Evolutionary conservation across 1,140 invertebrate species (phyloP), one percentile per base, ranked within the genome.

Genomic region (Physella acuta): DNA sequence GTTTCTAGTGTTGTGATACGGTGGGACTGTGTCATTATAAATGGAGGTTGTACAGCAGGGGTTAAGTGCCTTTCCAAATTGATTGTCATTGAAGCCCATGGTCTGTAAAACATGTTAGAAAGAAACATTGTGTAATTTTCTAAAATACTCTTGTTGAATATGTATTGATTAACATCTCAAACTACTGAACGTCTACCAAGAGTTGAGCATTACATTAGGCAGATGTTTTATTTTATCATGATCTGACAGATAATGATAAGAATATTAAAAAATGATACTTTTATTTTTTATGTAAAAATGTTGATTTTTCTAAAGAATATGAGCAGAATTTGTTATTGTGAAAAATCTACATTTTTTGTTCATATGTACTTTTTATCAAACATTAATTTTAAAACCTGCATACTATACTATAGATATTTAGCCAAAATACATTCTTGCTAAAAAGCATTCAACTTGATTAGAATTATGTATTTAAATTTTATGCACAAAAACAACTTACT

Each of bases 1-100:
- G 5, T 68, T 44, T 11, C 60, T 2, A 1, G 56, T 68, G 56
- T 68, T 68, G 56, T 59, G 55, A 24, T 59, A 68, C 1, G 66
- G 66, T 60, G 66, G 66, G 16, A 59, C 37, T 39, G 53, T 59
- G n/a, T 68, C 66, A 34, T 51, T 51, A 37, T 59, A 68, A 14
- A 59, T 68, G 56, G 66, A 68, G 14, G 66, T 60, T 3, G 55
- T 68, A 39, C 66, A 68, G 33, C 66, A 68, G 3, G 34, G 66
- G 33, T 56, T 24, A 1, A 66, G 33, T 26, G 20, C 30, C 39
- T 31, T 55, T 1, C 64, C 64, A 66, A 66, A 66, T 33, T 56
- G 3, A 34, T 36, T 56, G 5, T 66, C 36, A 2, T 66, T 66
- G 52, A 56, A 66, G 2, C 64, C 51, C 33, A 33, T 51, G 17